phyloP scores from a whole-genome alignment of 2,888 invertebrate genomes.

The Amphiduros pacificus region DNA sequence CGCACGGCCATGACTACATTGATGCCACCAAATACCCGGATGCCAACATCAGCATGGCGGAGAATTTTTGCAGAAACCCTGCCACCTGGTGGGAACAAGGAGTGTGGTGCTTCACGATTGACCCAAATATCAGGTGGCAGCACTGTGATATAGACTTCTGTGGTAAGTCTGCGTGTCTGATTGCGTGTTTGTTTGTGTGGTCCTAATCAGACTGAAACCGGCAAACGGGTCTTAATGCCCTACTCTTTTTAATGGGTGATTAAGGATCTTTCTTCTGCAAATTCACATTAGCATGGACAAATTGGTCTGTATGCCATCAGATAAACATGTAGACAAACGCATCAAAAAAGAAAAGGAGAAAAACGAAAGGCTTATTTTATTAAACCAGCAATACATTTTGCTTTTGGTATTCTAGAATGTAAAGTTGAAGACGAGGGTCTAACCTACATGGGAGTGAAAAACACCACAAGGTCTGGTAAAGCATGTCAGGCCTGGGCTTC shows the following conservation, averaged over 20 bases:
- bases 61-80: constrained; percentile 13
- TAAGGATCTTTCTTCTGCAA: too few relatives aligned
- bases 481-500: constrained; percentile 12
- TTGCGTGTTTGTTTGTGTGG: too few relatives aligned
- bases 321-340: too few relatives aligned
- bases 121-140: constrained; percentile 7
- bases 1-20: constrained; percentile 7
- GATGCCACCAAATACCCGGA: background rate
- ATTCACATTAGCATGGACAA: too few relatives aligned
- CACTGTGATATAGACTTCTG: constrained; percentile 9
- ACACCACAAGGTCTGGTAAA: background rate
- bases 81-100: background rate
- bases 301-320: too few relatives aligned
- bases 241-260: too few relatives aligned
- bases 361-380: too few relatives aligned
- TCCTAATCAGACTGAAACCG: too few relatives aligned
- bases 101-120: constrained; percentile 14
- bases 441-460: background rate
- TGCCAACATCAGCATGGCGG: background rate
- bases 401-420: constrained; percentile 12
- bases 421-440: background rate
- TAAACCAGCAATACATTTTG: too few relatives aligned
- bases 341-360: too few relatives aligned
- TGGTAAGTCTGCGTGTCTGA: too few relatives aligned
- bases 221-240: too few relatives aligned